Conservation (phyloP, 2,888 invertebrate genomes). For the Sinelater perroti region DNA sequence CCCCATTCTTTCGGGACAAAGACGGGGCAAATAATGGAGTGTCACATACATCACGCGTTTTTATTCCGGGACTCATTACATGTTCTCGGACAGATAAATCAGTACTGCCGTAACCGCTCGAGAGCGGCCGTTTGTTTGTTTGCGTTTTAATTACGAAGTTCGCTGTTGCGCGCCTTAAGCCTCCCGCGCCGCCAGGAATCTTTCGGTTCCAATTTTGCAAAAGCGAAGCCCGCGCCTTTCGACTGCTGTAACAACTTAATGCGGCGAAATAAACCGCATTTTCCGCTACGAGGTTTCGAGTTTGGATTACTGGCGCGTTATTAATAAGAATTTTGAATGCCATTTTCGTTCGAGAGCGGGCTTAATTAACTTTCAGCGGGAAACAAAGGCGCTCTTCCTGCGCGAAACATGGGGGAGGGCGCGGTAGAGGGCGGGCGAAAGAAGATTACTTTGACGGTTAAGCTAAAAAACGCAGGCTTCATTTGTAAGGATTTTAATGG, state of each 20-base stretch:
- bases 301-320: too few relatives aligned
- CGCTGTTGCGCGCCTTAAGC: conserved; percentile 24
- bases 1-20: conserved; percentile 41
- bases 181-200: too few relatives aligned
- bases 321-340: too few relatives aligned
- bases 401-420: background rate
- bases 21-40: conserved; percentile 43
- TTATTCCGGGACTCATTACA: conserved; percentile 45
- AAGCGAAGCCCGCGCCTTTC: too few relatives aligned
- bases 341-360: too few relatives aligned
- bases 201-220: too few relatives aligned
- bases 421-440: background rate
- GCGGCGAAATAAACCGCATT: too few relatives aligned
- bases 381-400: conserved; percentile 16
- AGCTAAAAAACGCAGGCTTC: conserved; percentile 27
- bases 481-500: conserved; percentile 31
- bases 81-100: conserved; percentile 44
- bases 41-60: conserved; percentile 45
- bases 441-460: conserved; percentile 16
- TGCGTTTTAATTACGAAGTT: conserved; percentile 34
- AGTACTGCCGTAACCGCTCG: conserved; percentile 35
- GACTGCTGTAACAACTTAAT: too few relatives aligned
- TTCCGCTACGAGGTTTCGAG: too few relatives aligned
- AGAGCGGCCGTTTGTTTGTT: conserved; percentile 35
- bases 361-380: conserved; percentile 10